Conservation (phyloP, 2,888 invertebrate genomes). For the Chaetogeoica ovagalla region DNA sequence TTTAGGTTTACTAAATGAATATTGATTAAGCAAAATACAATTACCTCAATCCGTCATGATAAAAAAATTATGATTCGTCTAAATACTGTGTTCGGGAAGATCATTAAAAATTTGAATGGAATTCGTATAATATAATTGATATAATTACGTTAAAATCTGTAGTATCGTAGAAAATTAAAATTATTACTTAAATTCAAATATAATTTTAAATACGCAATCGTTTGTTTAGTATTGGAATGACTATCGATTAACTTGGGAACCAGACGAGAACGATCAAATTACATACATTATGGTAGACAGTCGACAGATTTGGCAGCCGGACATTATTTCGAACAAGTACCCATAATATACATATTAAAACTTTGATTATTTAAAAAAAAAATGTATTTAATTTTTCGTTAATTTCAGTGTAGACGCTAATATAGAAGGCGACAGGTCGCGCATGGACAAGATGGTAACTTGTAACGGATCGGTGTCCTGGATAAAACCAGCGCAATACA, state of each 20-base stretch:
- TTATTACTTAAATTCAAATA: background rate
- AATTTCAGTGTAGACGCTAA: constrained; percentile 26
- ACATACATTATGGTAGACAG: constrained; percentile 20
- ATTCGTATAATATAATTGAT: too few species aligned
- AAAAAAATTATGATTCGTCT: too few species aligned
- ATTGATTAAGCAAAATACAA: too few species aligned
- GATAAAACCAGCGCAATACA: constrained; percentile 40
- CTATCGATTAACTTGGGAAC: constrained; percentile 27
- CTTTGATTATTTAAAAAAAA: too few species aligned
- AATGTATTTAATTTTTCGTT: background rate
- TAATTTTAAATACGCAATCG: background rate
- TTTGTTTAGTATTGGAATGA: constrained; percentile 29
- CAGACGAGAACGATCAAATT: background rate
- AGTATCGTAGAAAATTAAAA: too few species aligned
- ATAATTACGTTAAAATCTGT: too few species aligned
- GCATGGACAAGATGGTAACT: constrained; percentile 8
- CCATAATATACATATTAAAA: too few species aligned
- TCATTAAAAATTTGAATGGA: too few species aligned
- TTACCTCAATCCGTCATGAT: too few species aligned
- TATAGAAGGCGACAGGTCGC: constrained; percentile 31
- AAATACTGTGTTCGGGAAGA: too few species aligned
- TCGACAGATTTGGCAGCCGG: constrained; percentile 42
- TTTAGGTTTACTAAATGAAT: background rate
- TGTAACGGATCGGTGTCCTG: constrained; percentile 4
- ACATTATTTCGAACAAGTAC: constrained; percentile 41